Base-by-base conservation (phyloP, 1,140 invertebrate species). In the Macrocentrus cingulum region DNA sequence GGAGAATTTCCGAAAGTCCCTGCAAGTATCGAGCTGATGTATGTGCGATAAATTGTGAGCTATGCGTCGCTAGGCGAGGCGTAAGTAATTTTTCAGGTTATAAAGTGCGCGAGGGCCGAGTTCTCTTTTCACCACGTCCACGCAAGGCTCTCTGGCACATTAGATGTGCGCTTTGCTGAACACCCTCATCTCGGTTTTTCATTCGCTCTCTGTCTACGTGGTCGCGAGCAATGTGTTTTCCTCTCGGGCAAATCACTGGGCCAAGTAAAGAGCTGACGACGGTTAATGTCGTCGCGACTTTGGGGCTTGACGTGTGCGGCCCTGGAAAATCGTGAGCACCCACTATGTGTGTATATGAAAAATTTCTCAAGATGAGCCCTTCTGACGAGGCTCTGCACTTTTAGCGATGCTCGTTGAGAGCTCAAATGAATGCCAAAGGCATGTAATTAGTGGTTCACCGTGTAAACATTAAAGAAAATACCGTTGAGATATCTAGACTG, bases 161-260 rank as follows among this genome's bases (percentile, higher is more conserved):
- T 18, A 18, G 23, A 23, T 44, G 22, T 32, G 61, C 53, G 59
- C 51, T 50, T 55, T 56, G 51, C 23, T 56, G 42, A 61, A 59
- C 59, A 32, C 54, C 46, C 46, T 45, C 41, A n/a, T 45, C 22
- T 29, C 36, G 49, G 23, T 23, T 51, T 45, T n/a, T n/a, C n/a
- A n/a, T n/a, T n/a, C n/a, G 48, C 5, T 29, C n/a, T 44, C 39
- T 32, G 19, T 36, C 20, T 41, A 62, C 52, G 44, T 5, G 25
- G 25, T 29, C n/a, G n/a, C n/a, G 39, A n/a, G 63, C 61, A 66
- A 62, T 62, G 66, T 64, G 69, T 71, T 77, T 69, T 70, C 66
- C 66, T 69, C 69, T 74, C 60, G 66, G 68, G 64, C 61, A 66
- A 71, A 74, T 74, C 65, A 69, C 65, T 62, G 56, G 49, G 8